Evolutionary conservation across 2,113 vertebrate genomes (phyloP).

Genomic region (Nycticryphes semicollaris): DNA sequence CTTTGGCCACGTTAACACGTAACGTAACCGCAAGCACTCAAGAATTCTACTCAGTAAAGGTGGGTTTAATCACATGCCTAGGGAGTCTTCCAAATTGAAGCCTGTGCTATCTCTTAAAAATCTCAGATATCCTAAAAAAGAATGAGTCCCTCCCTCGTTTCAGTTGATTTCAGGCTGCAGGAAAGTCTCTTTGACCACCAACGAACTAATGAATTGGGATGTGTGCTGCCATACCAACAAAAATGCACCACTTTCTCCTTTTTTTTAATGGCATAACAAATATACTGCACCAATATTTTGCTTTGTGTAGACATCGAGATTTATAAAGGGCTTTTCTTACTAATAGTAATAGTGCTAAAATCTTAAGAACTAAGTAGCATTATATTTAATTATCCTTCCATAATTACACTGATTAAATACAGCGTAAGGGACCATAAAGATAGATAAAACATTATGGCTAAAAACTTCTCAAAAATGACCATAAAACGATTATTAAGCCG

Average conservation of each 20-base stretch:
- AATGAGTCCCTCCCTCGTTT: background rate
- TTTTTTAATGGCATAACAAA: conserved; percentile 44
- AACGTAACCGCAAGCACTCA: background rate
- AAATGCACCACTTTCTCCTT: background rate
- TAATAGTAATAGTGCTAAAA: conserved; percentile 73
- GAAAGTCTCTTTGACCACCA: conserved; percentile 3
- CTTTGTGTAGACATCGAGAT: conserved; percentile 40
- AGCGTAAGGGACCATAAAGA: conserved; percentile 79
- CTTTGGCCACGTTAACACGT: background rate
- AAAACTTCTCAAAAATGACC: conserved; percentile 79
- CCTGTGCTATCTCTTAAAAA: background rate
- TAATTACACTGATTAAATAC: conserved; percentile 84
- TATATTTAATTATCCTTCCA: conserved; percentile 82
- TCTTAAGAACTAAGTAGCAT: conserved; percentile 75
- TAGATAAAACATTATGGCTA: conserved; percentile 81
- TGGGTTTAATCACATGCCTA: background rate
- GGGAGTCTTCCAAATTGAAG: background rate
- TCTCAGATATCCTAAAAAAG: background rate
- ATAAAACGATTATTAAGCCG: conserved; percentile 85
- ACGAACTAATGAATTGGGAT: conserved; percentile 17
- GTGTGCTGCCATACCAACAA: background rate
- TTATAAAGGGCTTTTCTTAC: conserved; percentile 52
- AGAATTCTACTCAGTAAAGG: background rate
- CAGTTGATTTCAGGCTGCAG: background rate
- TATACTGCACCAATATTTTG: conserved; percentile 55